phyloP scores from a whole-genome alignment of 2,113 vertebrate genomes.

The Vombatus ursinus region DNA sequence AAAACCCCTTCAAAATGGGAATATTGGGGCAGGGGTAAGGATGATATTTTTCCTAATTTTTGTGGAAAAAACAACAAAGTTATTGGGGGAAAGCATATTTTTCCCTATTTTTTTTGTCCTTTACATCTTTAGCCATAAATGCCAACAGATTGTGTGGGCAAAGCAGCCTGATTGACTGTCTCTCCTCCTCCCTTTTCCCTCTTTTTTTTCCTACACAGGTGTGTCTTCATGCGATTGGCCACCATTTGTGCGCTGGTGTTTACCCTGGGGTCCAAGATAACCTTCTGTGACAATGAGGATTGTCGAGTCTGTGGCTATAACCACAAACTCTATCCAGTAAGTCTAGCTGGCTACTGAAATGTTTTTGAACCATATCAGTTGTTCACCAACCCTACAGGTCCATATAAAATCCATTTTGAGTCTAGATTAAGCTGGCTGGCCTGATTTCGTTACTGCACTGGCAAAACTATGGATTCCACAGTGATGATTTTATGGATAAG shows the following conservation, averaged over 20 bases:
- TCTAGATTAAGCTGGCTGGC: background rate
- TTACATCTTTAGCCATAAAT: background rate
- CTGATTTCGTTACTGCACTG: background rate
- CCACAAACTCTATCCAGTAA: constrained; percentile 91
- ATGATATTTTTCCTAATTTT: background rate
- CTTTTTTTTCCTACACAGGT: constrained; percentile 81
- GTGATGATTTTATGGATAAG: background rate
- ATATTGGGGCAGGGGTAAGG: background rate
- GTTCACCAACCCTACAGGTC: background rate
- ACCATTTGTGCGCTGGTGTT: constrained; percentile 93
- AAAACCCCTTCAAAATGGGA: background rate
- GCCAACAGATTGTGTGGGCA: background rate
- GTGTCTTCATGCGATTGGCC: constrained; percentile 95
- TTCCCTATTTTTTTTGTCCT: background rate
- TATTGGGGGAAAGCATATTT: background rate
- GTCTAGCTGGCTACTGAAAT: constrained; percentile 56
- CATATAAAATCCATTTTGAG: background rate
- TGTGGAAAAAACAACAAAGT: background rate
- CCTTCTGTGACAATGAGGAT: constrained; percentile 72
- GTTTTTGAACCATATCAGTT: background rate
- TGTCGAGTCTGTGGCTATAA: constrained; percentile 94
- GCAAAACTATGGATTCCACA: background rate
- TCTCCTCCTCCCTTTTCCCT: background rate
- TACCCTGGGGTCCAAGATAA: constrained; percentile 93
- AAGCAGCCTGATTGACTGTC: background rate